Base-by-base conservation (phyloP, 2,888 invertebrate genomes). In the Thera britannica region DNA sequence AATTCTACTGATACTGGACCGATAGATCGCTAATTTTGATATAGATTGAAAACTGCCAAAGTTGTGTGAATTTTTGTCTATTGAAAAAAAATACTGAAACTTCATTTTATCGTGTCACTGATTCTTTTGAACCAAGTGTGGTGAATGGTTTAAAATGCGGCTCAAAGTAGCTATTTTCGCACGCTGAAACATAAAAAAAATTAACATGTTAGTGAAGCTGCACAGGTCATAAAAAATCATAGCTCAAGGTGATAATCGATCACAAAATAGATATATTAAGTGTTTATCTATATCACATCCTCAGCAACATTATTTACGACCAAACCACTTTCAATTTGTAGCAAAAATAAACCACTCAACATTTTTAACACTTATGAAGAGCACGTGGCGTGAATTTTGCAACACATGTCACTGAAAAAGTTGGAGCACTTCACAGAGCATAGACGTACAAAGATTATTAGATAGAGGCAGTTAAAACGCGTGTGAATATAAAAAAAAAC, bases 291-390 rank as follows among this genome's bases (percentile, higher is more conserved):
- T 36, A 55, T 58, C 51, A 5, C 46, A 61, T 48, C 64, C 58
- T 58, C 9, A 41, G 66, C 63, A 70, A 70, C 65, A 68, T 61
- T 38, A 56, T 67, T 63, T 58, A 73, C 63, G 56, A 58, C 23
- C 23, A 23, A 23, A 23, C 23, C 23, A 23, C 51, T 63, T 71
- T 66, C 67, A 72, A 68, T 72, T 72, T 72, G 65, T 68, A 68
- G 55, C 58, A 66, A 75, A 82, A 79, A 82, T 79, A 77, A 77
- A 59, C 68, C 58, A 63, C 62, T 72, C 62, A 59, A 67, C 64
- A 51, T 56, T 66, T 67, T 73, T 71, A 62, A 62, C 68, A 67
- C 69, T 72, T 65, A 72, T 62, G 44, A 64, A 62, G 61, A 73
- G 74, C 73, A 76, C 73, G 75, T 74, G 75, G 67, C 65, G 61